Base-by-base conservation (phyloP, 30 jellyfish, hydroid and myxozoan species). In the Aurelia sp. region DNA sequence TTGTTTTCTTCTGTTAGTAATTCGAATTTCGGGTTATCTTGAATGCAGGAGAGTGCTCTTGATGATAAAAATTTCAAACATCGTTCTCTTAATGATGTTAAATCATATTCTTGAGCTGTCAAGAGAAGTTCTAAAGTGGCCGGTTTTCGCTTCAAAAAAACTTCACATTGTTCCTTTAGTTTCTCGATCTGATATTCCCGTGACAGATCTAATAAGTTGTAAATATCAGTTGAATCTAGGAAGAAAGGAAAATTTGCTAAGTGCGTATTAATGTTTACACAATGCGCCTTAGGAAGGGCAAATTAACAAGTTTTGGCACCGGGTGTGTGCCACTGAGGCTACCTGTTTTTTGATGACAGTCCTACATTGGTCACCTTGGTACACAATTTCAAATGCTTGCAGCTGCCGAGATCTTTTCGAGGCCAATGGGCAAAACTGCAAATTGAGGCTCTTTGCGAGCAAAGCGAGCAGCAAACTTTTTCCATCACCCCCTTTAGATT, bases 161-260 rank as follows among this genome's bases (percentile, higher is more conserved):
- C 72, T 72, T 91, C 98, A 79, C 98, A 91, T 66, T 76, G 88
- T 61, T 79, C 89, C 64, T 79, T 84, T 13, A 91, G 50, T 19
- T 73, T 74, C 37, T 79, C 85, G 47, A 91, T 79, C 78, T 91
- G 98, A 51, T 91, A 91, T 65, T 91, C 98, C 37, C 96, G 94
- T 9, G 96, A 77, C 11, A 91, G 89, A 48, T 86, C 89, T 41
- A 91, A 77, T 64, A 91, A 73, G 78, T 88, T 80, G 88, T 78
- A 78, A 15, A 91, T 84, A 69, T 91, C 94, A 3, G 95, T 91
- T 55, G 89, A 62, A 31, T 91, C 98, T 91, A 71, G 27, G 52
- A 33, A 31, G 55, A 55, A 41, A 78, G 33, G 5, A 27, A 76
- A 16, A 16, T 44, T 44, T 44, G 55, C 10, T 9, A 10, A 44